phyloP scores from a whole-genome alignment of 30 jellyfish, hydroid and myxozoan species.

The Calvadosia cruxmelitensis region DNA sequence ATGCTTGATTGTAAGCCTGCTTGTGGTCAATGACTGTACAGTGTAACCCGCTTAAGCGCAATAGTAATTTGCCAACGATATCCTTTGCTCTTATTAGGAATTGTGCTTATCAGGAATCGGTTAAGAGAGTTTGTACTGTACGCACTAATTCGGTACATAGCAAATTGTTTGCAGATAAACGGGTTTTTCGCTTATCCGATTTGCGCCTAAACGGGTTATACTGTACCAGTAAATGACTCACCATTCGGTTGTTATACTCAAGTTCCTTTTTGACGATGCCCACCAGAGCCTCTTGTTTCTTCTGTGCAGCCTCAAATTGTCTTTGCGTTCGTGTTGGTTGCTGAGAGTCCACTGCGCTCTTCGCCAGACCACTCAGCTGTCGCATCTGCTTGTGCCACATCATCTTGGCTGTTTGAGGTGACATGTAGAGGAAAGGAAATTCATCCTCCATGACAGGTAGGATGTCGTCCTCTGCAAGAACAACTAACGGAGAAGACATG shows the following conservation, averaged over 20 bases:
- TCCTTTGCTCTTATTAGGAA: too few relatives aligned
- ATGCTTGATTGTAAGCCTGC: too few relatives aligned
- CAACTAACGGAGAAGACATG: slow-evolving; percentile 11
- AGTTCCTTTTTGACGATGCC: slow-evolving; percentile 59
- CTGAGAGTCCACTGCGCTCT: slow-evolving; percentile 1
- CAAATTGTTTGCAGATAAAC: too few relatives aligned
- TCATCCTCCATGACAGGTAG: slow-evolving; percentile 95
- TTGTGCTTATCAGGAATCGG: too few relatives aligned
- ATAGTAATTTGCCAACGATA: too few relatives aligned
- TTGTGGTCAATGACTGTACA: too few relatives aligned
- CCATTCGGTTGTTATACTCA: slow-evolving; percentile 78
- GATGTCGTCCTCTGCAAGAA: slow-evolving; percentile 68
- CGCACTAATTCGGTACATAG: too few relatives aligned
- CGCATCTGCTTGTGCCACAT: slow-evolving; percentile 93
- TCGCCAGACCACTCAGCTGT: slow-evolving; percentile 48
- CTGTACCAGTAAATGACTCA: slow-evolving; percentile 6
- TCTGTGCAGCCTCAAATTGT: slow-evolving; percentile 60
- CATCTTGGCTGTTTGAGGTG: slow-evolving; percentile 85
- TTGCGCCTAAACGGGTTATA: too few relatives aligned
- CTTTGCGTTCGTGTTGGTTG: slow-evolving; percentile 38
- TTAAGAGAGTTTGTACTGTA: too few relatives aligned
- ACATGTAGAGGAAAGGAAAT: slow-evolving; percentile 73
- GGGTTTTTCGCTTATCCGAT: too few relatives aligned
- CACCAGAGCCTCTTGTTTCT: slow-evolving; percentile 62
- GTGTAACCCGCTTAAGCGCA: too few relatives aligned